Evolutionary conservation across 1,140 invertebrate species (phyloP).

Genomic region (Oscheius sp.): DNA sequence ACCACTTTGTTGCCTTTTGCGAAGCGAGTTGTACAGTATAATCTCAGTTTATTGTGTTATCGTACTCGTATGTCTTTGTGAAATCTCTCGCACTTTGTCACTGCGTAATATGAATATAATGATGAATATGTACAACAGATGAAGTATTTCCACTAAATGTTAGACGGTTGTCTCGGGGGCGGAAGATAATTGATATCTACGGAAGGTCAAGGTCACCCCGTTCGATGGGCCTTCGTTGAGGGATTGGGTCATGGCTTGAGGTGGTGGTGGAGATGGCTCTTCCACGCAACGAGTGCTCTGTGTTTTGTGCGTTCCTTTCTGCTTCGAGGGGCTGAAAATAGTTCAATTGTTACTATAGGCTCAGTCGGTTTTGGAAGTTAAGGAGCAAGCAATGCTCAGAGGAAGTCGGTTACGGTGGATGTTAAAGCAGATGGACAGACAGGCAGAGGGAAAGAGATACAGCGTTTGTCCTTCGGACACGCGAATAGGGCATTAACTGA

Average conservation of each 20-base stretch:
- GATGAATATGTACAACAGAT: neutral
- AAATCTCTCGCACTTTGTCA: neutral
- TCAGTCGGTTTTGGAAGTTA: neutral
- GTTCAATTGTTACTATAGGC: too few species aligned
- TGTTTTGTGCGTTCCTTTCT: neutral
- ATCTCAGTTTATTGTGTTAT: neutral
- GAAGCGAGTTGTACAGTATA: too few species aligned
- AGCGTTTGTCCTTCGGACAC: too few species aligned
- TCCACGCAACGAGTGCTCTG: neutral
- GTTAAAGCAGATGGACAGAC: too few species aligned
- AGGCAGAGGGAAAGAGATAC: too few species aligned
- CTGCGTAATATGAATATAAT: neutral
- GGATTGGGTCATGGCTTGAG: neutral
- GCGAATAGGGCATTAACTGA: too few species aligned
- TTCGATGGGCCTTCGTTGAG: neutral
- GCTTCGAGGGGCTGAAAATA: slow-evolving; percentile 4
- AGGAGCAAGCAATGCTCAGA: neutral
- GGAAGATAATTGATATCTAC: neutral
- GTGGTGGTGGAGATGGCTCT: neutral
- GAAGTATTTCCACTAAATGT: neutral
- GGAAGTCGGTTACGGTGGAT: too few species aligned
- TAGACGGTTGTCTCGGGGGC: neutral
- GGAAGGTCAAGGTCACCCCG: neutral
- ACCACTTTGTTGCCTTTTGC: too few species aligned
- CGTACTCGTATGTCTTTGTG: neutral